Evolutionary conservation across 2,888 invertebrate species (phyloP).

Genomic region (Campaea margaritaria): DNA sequence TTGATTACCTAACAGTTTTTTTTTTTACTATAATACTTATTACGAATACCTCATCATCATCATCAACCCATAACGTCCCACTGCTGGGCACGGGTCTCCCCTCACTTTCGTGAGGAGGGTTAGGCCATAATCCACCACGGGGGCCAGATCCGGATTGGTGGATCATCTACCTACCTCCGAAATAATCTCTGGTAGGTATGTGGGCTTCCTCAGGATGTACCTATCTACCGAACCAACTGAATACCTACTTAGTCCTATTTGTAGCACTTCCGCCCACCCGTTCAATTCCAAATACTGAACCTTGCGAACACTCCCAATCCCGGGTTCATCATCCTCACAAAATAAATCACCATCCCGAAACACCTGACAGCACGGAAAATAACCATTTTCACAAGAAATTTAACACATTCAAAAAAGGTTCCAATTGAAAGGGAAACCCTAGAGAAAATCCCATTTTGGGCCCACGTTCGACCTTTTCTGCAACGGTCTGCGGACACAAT

Average conservation of each 20-base stretch:
- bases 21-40: too few relatives aligned
- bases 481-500: constrained; percentile 52
- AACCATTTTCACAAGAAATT: constrained; percentile 80
- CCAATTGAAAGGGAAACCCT: constrained; percentile 55
- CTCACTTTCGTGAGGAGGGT: too few relatives aligned
- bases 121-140: not conserved
- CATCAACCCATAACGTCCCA: too few relatives aligned
- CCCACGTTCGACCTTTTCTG: constrained; percentile 70
- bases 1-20: too few relatives aligned
- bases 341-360: constrained; percentile 40
- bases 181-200: too few relatives aligned
- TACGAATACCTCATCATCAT: too few relatives aligned
- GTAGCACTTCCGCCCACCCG: constrained; percentile 17
- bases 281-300: constrained; percentile 31
- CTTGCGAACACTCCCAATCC: constrained; percentile 7
- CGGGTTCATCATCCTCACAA: constrained; percentile 35
- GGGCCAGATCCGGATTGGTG: too few relatives aligned
- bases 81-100: too few relatives aligned
- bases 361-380: constrained; percentile 61
- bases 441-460: constrained; percentile 70
- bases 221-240: not conserved
- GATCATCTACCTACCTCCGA: too few relatives aligned
- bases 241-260: not conserved
- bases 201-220: too few relatives aligned
- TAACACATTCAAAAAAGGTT: constrained; percentile 70